phyloP scores from a whole-genome alignment of 2,797 vertebrate genomes.

The Neopelma chrysocephalum region DNA sequence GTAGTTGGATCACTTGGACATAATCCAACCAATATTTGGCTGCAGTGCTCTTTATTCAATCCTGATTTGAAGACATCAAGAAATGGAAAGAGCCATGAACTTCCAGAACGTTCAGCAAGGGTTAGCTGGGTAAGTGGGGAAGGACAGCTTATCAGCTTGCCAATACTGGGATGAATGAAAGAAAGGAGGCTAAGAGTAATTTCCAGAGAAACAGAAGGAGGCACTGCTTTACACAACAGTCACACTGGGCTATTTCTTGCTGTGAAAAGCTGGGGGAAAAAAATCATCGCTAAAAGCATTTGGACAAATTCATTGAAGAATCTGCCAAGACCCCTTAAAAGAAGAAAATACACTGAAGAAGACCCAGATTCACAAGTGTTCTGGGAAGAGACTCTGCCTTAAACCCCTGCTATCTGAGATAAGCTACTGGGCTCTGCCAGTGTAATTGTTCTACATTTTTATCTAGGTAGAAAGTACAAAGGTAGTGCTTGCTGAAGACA shows the following conservation, averaged over 20 bases:
- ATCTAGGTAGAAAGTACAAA: not conserved
- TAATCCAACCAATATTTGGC: not conserved
- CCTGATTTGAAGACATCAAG: not conserved
- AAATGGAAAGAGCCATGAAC: not conserved
- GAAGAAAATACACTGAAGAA: not conserved
- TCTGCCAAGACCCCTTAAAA: not conserved
- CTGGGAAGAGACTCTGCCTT: not conserved
- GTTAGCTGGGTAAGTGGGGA: not conserved
- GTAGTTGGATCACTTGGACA: not conserved
- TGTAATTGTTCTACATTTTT: not conserved
- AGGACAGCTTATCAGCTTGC: not conserved
- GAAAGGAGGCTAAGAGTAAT: not conserved
- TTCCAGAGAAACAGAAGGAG: conserved; percentile 4
- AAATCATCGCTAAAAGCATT: not conserved
- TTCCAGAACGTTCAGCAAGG: not conserved
- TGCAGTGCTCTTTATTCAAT: not conserved
- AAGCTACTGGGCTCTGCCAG: not conserved
- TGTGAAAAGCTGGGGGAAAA: not conserved
- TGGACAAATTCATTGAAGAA: not conserved
- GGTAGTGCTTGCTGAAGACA: not conserved
- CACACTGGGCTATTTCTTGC: not conserved
- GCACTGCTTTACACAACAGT: not conserved
- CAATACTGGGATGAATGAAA: not conserved
- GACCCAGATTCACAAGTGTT: not conserved
- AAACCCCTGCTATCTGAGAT: not conserved